Percentiles rank a stretch among this genome's conserved stretches.
Evolutionary conservation across 2,797 vertebrate genomes (phyloP).

Genomic region (Eulemur mongoz): DNA sequence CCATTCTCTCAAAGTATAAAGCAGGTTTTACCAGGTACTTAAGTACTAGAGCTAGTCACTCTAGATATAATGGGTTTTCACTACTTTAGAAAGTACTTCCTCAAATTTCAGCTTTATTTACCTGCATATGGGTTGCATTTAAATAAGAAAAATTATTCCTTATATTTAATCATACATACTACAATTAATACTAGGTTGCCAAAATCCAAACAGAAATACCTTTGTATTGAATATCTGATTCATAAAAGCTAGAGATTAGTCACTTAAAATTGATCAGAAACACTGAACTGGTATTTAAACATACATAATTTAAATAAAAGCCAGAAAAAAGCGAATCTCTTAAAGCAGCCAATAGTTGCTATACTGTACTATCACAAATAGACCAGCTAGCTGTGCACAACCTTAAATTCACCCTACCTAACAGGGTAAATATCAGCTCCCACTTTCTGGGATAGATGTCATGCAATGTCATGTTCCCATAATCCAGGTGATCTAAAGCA

Average conservation of each 20-base stretch:
- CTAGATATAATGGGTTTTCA: background rate
- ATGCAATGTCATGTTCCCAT: background rate
- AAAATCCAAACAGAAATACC: background rate
- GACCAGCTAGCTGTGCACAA: background rate
- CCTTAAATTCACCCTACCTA: background rate
- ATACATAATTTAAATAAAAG: background rate
- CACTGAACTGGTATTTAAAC: background rate
- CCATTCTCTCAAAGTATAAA: slow-evolving; percentile 24
- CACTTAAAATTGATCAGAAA: background rate
- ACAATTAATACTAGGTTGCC: background rate
- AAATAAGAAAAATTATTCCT: slow-evolving; percentile 2
- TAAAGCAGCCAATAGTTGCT: background rate
- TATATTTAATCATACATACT: background rate
- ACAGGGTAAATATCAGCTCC: background rate
- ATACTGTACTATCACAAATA: background rate
- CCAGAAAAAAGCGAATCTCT: background rate
- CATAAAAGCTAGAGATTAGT: background rate
- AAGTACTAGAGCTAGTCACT: background rate
- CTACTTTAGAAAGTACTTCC: background rate
- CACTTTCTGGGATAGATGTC: background rate
- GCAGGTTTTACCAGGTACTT: slow-evolving; percentile 11
- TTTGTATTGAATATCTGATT: background rate
- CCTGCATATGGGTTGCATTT: background rate
- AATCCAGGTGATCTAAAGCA: background rate
- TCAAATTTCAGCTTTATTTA: background rate